Conservation (phyloP, 2,888 invertebrate genomes). For the Silvanus unidentatus region DNA sequence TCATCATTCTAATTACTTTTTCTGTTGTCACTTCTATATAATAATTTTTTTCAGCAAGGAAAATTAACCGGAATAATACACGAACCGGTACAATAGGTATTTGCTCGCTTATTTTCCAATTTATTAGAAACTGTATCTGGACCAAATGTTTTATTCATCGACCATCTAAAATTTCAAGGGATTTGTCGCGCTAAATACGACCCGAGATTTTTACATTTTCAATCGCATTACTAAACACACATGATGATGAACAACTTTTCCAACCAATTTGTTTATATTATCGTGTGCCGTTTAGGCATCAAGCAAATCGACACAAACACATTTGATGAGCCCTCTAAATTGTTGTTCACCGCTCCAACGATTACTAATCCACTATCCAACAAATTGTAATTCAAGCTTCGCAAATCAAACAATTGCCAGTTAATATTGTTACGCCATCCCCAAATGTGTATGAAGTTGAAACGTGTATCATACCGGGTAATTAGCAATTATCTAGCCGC, state of each 20-base stretch:
- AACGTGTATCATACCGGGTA: constrained; percentile 26
- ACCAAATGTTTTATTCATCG: too few relatives aligned
- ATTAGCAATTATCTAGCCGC: constrained; percentile 26
- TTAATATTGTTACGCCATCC: constrained; percentile 21
- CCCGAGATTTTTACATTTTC: too few relatives aligned
- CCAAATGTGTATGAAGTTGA: constrained; percentile 10
- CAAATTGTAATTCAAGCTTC: constrained; percentile 27
- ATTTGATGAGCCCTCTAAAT: constrained; percentile 15
- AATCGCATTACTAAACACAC: too few relatives aligned
- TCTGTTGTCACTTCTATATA: too few relatives aligned
- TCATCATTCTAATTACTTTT: too few relatives aligned
- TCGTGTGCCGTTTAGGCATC: constrained; percentile 7
- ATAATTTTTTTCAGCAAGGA: too few relatives aligned
- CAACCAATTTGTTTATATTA: constrained; percentile 1
- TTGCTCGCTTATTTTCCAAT: too few relatives aligned
- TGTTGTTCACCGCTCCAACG: constrained; percentile 18
- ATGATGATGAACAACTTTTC: neutral
- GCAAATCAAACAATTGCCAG: constrained; percentile 26
- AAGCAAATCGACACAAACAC: constrained; percentile 5
- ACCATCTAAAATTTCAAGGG: too few relatives aligned
- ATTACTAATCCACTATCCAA: constrained; percentile 22
- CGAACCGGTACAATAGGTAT: too few relatives aligned
- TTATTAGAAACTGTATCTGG: too few relatives aligned
- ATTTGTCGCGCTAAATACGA: too few relatives aligned
- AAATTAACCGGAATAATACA: too few relatives aligned